Conservation (phyloP, 2,113 vertebrate species). For the Gasterosteus nipponicus region DNA sequence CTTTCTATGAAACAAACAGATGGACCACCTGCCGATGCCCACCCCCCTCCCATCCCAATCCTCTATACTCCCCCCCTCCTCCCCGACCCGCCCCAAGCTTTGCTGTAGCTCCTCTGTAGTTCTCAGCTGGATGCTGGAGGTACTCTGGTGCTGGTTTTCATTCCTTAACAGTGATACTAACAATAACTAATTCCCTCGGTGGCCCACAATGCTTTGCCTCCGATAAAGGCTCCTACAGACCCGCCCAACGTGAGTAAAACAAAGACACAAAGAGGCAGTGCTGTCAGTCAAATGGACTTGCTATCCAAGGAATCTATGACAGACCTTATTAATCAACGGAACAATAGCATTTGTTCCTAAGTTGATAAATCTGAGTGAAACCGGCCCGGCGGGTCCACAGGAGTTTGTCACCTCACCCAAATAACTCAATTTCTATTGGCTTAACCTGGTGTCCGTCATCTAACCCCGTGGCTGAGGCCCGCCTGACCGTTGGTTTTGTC, state of each 20-base stretch:
- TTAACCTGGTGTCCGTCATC: conserved; percentile 50
- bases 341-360: conserved; percentile 10
- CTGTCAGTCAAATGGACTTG: conserved; percentile 9
- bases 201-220: conserved; percentile 56
- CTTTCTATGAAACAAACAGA: conserved; percentile 27
- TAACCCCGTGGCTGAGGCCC: conserved; percentile 51
- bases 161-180: conserved; percentile 75
- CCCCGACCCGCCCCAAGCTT: conserved; percentile 39
- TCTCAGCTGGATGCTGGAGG: conserved; percentile 73
- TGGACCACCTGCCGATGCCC: conserved; percentile 48
- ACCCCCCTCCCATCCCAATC: conserved; percentile 37
- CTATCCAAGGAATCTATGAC: conserved; percentile 15
- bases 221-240: conserved; percentile 57
- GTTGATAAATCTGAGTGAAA: not conserved
- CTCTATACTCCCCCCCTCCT: conserved; percentile 10
- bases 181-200: conserved; percentile 48
- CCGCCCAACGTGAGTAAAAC: conserved; percentile 20
- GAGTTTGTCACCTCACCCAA: conserved; percentile 31
- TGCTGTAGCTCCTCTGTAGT: conserved; percentile 50
- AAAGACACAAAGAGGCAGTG: not conserved
- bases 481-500: conserved; percentile 77
- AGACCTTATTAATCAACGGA: not conserved
- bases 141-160: conserved; percentile 84
- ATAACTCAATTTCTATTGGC: conserved; percentile 19
- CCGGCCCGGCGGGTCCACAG: conserved; percentile 46